Conservation (phyloP, 2,797 vertebrate genomes). For the Pseudomugil tenellus region DNA sequence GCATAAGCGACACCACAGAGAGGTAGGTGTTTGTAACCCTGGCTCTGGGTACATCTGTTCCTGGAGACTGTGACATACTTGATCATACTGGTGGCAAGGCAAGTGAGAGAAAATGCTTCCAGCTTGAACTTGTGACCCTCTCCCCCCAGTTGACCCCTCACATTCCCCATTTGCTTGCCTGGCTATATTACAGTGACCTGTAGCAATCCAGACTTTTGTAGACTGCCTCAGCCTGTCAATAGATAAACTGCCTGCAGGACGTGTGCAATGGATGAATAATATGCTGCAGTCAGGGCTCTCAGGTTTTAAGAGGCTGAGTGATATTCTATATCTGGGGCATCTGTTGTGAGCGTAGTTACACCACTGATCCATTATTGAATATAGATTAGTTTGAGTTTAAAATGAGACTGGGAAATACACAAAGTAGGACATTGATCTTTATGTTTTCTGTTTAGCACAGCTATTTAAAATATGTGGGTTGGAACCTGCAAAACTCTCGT, state of each 20-base stretch:
- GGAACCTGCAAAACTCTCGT: conserved; percentile 1
- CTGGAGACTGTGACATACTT: conserved; percentile 52
- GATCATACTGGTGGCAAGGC: conserved; percentile 66
- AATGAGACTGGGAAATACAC: conserved; percentile 5
- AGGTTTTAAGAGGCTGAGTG: conserved; percentile 47
- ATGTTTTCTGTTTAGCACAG: background rate
- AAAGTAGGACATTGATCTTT: background rate
- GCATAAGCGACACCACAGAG: conserved; percentile 37
- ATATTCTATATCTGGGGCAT: conserved; percentile 46
- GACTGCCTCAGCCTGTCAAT: conserved; percentile 39
- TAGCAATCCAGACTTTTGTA: conserved; percentile 29
- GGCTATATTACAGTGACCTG: conserved; percentile 61
- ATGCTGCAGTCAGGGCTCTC: conserved; percentile 38
- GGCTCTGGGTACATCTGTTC: conserved; percentile 70
- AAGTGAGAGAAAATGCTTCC: conserved; percentile 63
- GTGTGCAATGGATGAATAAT: conserved; percentile 39
- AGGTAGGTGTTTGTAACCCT: conserved; percentile 50
- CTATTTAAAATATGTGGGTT: conserved; percentile 3
- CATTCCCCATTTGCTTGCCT: conserved; percentile 40
- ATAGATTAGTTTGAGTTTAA: conserved; percentile 3
- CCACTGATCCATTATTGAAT: conserved; percentile 31
- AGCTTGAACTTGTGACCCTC: conserved; percentile 78
- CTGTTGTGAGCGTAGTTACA: conserved; percentile 26
- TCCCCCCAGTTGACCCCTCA: conserved; percentile 67
- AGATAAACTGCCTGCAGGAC: conserved; percentile 29